Conservation (phyloP, 2,797 vertebrate species). For the Apogon talboti region DNA sequence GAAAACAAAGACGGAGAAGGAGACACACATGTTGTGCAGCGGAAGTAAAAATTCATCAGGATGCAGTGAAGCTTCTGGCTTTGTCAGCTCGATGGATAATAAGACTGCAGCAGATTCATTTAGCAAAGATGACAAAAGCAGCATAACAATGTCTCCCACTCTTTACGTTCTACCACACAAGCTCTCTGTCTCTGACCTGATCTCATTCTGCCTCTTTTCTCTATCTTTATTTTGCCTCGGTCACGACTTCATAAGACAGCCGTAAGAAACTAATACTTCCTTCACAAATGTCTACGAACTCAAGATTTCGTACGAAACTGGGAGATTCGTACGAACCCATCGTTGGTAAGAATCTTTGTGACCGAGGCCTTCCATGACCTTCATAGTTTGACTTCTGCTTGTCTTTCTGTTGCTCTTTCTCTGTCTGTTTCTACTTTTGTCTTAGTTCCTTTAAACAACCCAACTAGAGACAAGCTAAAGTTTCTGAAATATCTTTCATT, state of each 20-base stretch:
- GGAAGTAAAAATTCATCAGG: slow-evolving; percentile 16
- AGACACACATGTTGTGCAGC: slow-evolving; percentile 13
- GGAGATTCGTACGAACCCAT: too few species aligned
- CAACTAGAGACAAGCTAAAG: too few species aligned
- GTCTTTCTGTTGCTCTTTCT: background rate
- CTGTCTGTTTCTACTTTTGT: background rate
- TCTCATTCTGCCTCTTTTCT: slow-evolving; percentile 1
- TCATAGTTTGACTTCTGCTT: slow-evolving; percentile 2
- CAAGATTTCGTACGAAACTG: too few species aligned
- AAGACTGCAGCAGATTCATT: slow-evolving; percentile 25
- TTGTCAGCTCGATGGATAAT: slow-evolving; percentile 38
- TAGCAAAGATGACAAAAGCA: slow-evolving; percentile 30
- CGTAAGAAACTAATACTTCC: too few species aligned
- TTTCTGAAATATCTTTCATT: too few species aligned
- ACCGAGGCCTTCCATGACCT: background rate
- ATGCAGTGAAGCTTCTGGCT: slow-evolving; percentile 28
- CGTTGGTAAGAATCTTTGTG: too few species aligned
- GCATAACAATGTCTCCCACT: slow-evolving; percentile 16
- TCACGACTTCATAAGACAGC: too few species aligned
- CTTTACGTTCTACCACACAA: background rate
- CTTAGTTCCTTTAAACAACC: too few species aligned
- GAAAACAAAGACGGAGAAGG: slow-evolving; percentile 26
- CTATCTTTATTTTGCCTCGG: too few species aligned
- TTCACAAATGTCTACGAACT: too few species aligned
- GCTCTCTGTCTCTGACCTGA: background rate